Percentiles rank a stretch among this genome's conserved stretches.
Conservation (phyloP, 2,888 invertebrate species). For the Clanis bilineata region DNA sequence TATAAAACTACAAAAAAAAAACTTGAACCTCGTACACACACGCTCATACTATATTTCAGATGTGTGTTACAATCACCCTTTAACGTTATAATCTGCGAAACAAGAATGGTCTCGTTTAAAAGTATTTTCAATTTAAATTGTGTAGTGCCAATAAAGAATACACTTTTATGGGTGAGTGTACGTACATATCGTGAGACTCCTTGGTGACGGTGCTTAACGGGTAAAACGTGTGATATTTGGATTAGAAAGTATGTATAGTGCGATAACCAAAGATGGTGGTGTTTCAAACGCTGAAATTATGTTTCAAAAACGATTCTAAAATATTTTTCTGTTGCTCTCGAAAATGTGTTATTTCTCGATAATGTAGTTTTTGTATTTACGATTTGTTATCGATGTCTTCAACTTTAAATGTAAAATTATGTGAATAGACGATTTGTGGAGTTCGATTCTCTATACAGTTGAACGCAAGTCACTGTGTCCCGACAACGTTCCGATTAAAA, state of each 20-base stretch:
- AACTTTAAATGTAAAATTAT: not conserved
- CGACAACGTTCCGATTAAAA: not conserved
- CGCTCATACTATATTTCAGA: not conserved
- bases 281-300: conserved; percentile 23
- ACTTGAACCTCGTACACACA: no score
- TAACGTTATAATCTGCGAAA: not conserved
- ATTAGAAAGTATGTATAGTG: conserved; percentile 40
- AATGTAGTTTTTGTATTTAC: not conserved
- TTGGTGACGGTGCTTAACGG: conserved; percentile 53
- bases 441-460: conserved; percentile 10
- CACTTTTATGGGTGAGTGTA: conserved; percentile 1
- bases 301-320: not conserved
- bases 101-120: not conserved
- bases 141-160: conserved; percentile 1
- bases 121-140: not conserved
- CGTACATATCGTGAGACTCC: not conserved
- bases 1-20: no score
- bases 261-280: conserved; percentile 51
- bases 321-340: conserved; percentile 4
- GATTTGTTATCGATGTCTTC: not conserved
- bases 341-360: not conserved
- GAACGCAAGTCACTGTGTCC: not conserved
- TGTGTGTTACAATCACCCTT: not conserved
- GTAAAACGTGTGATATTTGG: conserved; percentile 60
- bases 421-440: conserved; percentile 15